phyloP scores from a whole-genome alignment of 2,113 vertebrate species.

The Mola mola region DNA sequence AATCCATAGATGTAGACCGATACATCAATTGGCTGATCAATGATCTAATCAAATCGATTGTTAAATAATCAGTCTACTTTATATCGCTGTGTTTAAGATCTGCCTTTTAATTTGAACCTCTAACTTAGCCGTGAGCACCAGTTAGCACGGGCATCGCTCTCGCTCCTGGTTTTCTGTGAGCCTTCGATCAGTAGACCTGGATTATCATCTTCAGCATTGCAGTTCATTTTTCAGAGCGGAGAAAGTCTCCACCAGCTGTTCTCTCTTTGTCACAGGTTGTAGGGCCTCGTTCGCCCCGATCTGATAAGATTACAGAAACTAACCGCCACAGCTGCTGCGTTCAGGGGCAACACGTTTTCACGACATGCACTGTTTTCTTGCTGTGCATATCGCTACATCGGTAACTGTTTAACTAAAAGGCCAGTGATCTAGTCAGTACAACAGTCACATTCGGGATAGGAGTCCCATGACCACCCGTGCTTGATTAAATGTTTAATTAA shows the following conservation, averaged over 20 bases:
- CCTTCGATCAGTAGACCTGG: slow-evolving; percentile 57
- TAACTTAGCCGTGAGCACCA: slow-evolving; percentile 44
- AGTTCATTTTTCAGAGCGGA: slow-evolving; percentile 57
- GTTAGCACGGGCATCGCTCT: slow-evolving; percentile 53
- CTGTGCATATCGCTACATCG: slow-evolving; percentile 26
- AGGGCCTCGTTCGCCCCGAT: slow-evolving; percentile 22
- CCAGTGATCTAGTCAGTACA: slow-evolving; percentile 37
- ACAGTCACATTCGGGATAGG: slow-evolving; percentile 37
- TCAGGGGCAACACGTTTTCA: neutral
- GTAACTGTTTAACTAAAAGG: slow-evolving; percentile 66
- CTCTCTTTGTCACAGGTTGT: slow-evolving; percentile 56
- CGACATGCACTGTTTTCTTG: too few species aligned
- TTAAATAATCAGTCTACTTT: too few species aligned
- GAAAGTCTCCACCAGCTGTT: slow-evolving; percentile 49
- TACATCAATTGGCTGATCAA: too few species aligned
- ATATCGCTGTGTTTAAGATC: too few species aligned
- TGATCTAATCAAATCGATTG: too few species aligned
- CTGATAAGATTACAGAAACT: slow-evolving; percentile 49
- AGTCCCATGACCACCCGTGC: slow-evolving; percentile 43
- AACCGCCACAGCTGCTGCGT: slow-evolving; percentile 40
- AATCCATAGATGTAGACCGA: too few species aligned
- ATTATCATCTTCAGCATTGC: slow-evolving; percentile 63
- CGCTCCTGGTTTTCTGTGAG: slow-evolving; percentile 20
- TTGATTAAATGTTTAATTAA: slow-evolving; percentile 72
- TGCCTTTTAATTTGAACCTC: too few species aligned